Conservation (phyloP, 2,888 invertebrate species). For the Spisula solida region DNA sequence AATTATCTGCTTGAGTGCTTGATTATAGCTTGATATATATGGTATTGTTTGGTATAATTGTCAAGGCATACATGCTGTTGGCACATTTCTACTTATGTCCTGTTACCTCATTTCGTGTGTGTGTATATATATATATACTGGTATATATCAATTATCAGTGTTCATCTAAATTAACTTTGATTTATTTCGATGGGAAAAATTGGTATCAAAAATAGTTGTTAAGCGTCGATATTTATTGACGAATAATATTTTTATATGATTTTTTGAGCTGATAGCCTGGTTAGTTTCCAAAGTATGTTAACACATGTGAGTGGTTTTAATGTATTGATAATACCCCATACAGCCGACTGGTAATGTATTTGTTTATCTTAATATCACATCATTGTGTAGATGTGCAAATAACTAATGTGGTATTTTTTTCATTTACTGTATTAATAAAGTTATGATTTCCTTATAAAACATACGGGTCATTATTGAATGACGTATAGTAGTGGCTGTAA, state of each 20-base stretch:
- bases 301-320: slow-evolving; percentile 7
- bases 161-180: background rate
- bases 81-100: slow-evolving; percentile 4
- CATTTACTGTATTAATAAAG: background rate
- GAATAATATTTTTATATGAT: slow-evolving; percentile 15
- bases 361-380: background rate
- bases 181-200: background rate
- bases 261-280: slow-evolving; percentile 8
- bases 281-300: slow-evolving; percentile 20
- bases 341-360: background rate
- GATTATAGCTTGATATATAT: background rate
- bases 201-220: slow-evolving; percentile 11
- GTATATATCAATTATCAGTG: background rate
- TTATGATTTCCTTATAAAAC: background rate
- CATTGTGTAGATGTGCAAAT: background rate
- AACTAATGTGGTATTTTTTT: background rate
- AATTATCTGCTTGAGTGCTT: slow-evolving; percentile 32
- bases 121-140: background rate
- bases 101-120: background rate
- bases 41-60: slow-evolving; percentile 7
- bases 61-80: slow-evolving; percentile 19
- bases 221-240: background rate
- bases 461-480: background rate
- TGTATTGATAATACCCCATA: slow-evolving; percentile 28
- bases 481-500: no score